These are phyloP conservation scores for Callionymus lyra DNA, from an alignment of 2,113 vertebrate genomes.

Conservation along the genomic window DNA sequence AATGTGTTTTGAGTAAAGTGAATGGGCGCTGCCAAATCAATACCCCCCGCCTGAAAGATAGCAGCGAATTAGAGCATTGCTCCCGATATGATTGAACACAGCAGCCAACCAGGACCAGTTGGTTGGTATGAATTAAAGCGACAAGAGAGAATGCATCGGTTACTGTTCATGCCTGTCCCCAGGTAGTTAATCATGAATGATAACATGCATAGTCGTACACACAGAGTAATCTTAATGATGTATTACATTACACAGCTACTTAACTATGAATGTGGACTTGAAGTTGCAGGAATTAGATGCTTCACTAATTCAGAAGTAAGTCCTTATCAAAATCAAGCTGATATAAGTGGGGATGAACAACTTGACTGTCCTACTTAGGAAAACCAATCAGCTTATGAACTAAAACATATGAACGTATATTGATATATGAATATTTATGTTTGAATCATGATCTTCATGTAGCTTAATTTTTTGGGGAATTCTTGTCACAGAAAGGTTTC, in stretches of 20 bases:
- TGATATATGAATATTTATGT: no score
- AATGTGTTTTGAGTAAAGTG: conserved; percentile 21
- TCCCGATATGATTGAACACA: conserved; percentile 41
- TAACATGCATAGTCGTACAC: conserved; percentile 10
- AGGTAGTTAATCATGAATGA: conserved; percentile 38
- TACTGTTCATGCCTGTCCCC: conserved; percentile 31
- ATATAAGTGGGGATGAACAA: no score
- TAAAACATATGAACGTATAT: no score
- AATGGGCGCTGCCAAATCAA: conserved; percentile 33
- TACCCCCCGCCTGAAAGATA: conserved; percentile 40
- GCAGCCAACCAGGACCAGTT: conserved; percentile 26
- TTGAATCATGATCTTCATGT: no score
- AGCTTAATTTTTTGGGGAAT: no score
- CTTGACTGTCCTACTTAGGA: no score
- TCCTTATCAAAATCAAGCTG: no score
- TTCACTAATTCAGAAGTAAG: background rate
- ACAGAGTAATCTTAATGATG: conserved; percentile 27
- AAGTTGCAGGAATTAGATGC: conserved; percentile 4
- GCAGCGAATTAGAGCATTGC: conserved; percentile 11
- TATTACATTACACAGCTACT: conserved; percentile 20
- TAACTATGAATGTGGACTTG: conserved; percentile 23
- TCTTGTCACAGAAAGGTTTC: no score
- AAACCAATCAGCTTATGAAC: no score
- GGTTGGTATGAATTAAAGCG: conserved; percentile 52
- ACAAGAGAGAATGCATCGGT: conserved; percentile 30